These are phyloP conservation scores for Regulus satrapa DNA, from an alignment of 2,113 vertebrate species.

Conservation along the genomic window DNA sequence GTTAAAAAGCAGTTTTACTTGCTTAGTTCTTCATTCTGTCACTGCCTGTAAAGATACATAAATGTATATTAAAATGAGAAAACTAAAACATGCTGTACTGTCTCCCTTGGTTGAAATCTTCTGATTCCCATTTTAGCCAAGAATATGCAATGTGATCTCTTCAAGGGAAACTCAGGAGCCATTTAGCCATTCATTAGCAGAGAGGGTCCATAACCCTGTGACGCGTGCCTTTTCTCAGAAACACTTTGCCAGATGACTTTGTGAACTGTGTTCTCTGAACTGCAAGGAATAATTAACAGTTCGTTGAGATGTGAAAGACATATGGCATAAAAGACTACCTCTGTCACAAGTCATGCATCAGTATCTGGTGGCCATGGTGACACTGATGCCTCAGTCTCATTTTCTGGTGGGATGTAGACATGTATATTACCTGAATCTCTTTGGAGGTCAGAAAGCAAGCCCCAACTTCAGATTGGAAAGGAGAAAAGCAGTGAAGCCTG, in stretches of 20 bases:
- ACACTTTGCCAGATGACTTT: not conserved
- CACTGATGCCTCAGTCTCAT: not conserved
- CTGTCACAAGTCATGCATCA: not conserved
- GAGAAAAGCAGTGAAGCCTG: not conserved
- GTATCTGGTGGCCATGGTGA: not conserved
- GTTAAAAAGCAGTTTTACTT: not conserved
- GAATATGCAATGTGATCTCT: not conserved
- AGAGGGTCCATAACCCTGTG: not conserved
- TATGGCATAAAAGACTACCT: not conserved
- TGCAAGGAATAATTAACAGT: not conserved
- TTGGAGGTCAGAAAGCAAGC: not conserved
- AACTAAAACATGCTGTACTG: not conserved
- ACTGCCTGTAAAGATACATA: not conserved
- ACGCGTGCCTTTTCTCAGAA: not conserved
- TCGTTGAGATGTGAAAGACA: not conserved
- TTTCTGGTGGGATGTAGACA: not conserved
- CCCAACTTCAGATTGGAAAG: not conserved
- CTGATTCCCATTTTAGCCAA: not conserved
- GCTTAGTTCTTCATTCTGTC: not conserved
- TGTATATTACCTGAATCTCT: not conserved
- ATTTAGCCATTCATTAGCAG: not conserved
- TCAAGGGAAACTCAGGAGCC: not conserved
- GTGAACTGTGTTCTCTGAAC: not conserved
- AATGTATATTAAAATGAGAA: not conserved
- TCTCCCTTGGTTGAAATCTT: not conserved